phyloP scores from a whole-genome alignment of 2,888 invertebrate species.

The Rotaria magnacalcarata region DNA sequence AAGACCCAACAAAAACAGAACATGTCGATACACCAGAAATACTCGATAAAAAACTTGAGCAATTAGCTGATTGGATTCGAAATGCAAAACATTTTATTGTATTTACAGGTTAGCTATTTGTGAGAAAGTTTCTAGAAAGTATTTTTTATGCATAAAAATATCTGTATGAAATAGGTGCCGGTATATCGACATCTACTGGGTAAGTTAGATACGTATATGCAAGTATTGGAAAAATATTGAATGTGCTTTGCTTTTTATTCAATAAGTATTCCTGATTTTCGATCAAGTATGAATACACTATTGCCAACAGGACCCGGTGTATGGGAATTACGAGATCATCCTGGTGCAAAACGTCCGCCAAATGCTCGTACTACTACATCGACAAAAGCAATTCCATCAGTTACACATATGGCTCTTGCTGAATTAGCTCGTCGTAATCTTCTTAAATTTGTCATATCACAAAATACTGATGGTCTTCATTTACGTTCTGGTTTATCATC shows the following conservation, averaged over 20 bases:
- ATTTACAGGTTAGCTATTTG: background rate
- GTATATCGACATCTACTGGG: conserved; percentile 17
- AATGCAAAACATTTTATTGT: conserved; percentile 13
- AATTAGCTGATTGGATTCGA: conserved; percentile 15
- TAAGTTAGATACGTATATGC: background rate
- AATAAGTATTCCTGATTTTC: conserved; percentile 26
- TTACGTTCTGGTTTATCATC: conserved; percentile 75
- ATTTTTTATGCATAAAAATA: background rate
- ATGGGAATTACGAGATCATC: conserved; percentile 31
- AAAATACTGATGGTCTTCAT: conserved; percentile 40
- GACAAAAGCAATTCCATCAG: conserved; percentile 30
- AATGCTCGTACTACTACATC: background rate
- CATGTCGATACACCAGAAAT: background rate
- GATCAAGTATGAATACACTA: conserved; percentile 6
- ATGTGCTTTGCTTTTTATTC: background rate
- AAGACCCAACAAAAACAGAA: conserved; percentile 1
- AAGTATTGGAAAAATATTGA: background rate
- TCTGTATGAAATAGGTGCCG: background rate
- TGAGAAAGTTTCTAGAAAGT: background rate
- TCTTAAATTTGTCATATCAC: conserved; percentile 24
- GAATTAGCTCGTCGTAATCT: conserved; percentile 28
- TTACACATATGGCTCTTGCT: conserved; percentile 35
- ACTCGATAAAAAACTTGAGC: conserved; percentile 1
- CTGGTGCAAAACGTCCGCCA: background rate
- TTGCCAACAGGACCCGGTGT: conserved; percentile 26